phyloP scores from a whole-genome alignment of 2,888 invertebrate genomes.

The Calameuta idolon region DNA sequence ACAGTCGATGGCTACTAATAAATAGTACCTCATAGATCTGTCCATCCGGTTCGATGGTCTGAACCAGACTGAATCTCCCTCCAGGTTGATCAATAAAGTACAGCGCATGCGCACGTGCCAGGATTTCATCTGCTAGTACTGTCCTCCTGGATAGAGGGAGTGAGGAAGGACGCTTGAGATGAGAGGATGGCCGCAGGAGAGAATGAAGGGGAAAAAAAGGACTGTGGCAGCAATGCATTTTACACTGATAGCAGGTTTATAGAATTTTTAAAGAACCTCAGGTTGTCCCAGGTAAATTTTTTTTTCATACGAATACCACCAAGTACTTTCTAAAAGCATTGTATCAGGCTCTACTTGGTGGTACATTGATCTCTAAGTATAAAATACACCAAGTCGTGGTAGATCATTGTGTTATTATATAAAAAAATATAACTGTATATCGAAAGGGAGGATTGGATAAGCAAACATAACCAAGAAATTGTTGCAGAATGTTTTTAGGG shows the following conservation, averaged over 20 bases:
- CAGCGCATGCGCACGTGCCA: constrained; percentile 42
- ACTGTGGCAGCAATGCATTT: neutral
- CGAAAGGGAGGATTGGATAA: neutral
- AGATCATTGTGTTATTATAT: neutral
- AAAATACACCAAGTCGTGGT: neutral
- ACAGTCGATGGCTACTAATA: neutral
- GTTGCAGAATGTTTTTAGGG: neutral
- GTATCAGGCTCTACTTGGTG: neutral
- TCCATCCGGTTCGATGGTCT: constrained; percentile 46
- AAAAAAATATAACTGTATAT: neutral
- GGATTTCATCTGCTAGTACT: neutral
- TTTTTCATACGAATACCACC: neutral
- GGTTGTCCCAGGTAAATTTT: neutral
- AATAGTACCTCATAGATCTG: constrained; percentile 37
- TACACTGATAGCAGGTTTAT: neutral
- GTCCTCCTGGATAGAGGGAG: neutral
- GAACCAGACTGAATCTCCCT: constrained; percentile 48
- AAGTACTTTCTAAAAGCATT: neutral
- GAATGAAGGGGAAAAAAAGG: neutral
- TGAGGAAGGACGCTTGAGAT: neutral
- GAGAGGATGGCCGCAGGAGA: neutral
- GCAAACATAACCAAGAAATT: neutral
- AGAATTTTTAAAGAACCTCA: neutral
- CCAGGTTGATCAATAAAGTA: constrained; percentile 51
- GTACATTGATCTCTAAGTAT: neutral